Evolutionary conservation across 2,888 invertebrate genomes (phyloP).

Genomic region (Neocrepidodera transversa): DNA sequence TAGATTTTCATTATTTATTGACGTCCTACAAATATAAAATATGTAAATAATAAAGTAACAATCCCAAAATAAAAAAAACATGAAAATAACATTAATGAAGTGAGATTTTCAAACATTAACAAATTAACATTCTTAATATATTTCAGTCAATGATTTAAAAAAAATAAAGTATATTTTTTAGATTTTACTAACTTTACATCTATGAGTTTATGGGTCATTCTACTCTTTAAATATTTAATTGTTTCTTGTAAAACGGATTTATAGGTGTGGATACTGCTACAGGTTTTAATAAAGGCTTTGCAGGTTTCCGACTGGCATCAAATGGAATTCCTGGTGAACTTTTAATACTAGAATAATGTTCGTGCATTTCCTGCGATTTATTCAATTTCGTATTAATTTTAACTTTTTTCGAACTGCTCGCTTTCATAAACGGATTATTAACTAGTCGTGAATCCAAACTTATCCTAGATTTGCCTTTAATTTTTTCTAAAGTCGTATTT

Average conservation of each 20-base stretch:
- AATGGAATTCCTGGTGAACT: constrained; percentile 79
- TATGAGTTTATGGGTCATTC: too few relatives aligned
- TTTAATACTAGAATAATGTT: constrained; percentile 74
- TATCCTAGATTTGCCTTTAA: constrained; percentile 37
- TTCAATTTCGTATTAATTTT: constrained; percentile 76
- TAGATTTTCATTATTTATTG: too few relatives aligned
- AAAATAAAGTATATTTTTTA: too few relatives aligned
- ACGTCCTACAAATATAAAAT: too few relatives aligned
- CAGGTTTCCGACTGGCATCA: constrained; percentile 73
- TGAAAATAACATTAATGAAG: too few relatives aligned
- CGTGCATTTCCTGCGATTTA: constrained; percentile 73
- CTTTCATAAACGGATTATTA: constrained; percentile 37
- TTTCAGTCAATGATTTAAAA: too few relatives aligned
- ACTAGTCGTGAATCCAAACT: constrained; percentile 45
- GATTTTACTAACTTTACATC: too few relatives aligned
- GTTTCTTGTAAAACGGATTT: constrained; percentile 73
- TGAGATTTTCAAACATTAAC: too few relatives aligned
- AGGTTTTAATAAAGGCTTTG: constrained; percentile 76
- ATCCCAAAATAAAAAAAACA: too few relatives aligned
- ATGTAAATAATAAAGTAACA: too few relatives aligned
- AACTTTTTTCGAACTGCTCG: constrained; percentile 67
- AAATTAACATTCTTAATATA: too few relatives aligned
- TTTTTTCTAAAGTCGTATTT: constrained; percentile 31
- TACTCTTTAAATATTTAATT: constrained; percentile 13
- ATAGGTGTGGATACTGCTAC: constrained; percentile 71